phyloP scores from a whole-genome alignment of 1,140 invertebrate species.

The Hycleus cichorii region DNA sequence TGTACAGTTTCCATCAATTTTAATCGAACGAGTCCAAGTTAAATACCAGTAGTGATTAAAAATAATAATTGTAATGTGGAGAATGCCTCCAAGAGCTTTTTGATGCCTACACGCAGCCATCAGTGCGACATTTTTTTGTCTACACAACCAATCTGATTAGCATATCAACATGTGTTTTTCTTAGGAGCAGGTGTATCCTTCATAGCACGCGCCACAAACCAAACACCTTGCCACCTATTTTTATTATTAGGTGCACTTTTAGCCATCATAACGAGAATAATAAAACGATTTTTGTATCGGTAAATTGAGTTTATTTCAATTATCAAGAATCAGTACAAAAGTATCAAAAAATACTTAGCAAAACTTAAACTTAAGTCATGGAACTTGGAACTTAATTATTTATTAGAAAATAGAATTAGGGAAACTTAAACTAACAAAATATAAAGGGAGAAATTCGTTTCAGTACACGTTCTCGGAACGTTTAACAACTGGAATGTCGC shows the following conservation, averaged over 20 bases:
- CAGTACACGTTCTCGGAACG: too few relatives aligned
- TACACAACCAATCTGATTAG: constrained; percentile 10
- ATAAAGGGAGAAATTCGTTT: too few relatives aligned
- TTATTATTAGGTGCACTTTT: constrained; percentile 1
- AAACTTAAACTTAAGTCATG: constrained; percentile 4
- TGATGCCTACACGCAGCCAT: neutral
- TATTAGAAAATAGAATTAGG: neutral
- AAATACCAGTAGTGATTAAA: constrained; percentile 8
- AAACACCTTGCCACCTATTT: constrained; percentile 24
- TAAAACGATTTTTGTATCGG: constrained; percentile 5
- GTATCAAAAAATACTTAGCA: constrained; percentile 13
- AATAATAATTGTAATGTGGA: constrained; percentile 3
- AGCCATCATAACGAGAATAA: neutral
- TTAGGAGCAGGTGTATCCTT: constrained; percentile 21
- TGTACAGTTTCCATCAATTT: too few relatives aligned
- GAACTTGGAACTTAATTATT: constrained; percentile 8
- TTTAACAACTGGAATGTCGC: too few relatives aligned
- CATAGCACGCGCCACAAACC: constrained; percentile 20
- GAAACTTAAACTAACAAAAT: too few relatives aligned
- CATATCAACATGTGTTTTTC: constrained; percentile 25
- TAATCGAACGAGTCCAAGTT: neutral
- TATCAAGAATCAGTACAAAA: constrained; percentile 20
- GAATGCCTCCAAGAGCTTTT: constrained; percentile 1
- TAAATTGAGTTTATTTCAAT: constrained; percentile 25
- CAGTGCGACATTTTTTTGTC: constrained; percentile 8